phyloP scores from a whole-genome alignment of 2,113 vertebrate genomes.

The Periophthalmus modestus region DNA sequence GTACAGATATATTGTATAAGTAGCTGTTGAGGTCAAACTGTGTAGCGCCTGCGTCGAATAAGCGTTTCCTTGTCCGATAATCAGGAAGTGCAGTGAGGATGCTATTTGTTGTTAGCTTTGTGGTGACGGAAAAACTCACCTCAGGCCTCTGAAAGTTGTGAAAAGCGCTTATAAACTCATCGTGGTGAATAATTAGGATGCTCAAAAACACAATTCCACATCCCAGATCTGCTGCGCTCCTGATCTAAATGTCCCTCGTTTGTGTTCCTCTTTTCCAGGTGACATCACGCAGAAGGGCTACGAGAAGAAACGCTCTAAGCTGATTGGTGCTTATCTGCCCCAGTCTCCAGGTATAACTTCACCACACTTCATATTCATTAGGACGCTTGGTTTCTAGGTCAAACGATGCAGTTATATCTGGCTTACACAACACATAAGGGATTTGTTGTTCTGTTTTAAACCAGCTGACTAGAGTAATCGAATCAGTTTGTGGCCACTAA shows the following conservation, averaged over 20 bases:
- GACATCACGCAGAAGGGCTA: conserved; percentile 77
- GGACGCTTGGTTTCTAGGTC: neutral
- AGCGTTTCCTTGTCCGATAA: too few relatives aligned
- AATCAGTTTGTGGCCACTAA: neutral
- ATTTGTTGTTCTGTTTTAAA: neutral
- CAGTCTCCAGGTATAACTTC: conserved; percentile 54
- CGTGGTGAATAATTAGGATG: too few relatives aligned
- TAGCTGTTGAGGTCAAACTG: too few relatives aligned
- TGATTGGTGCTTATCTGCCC: conserved; percentile 69
- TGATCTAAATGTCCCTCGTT: neutral
- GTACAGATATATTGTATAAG: too few relatives aligned
- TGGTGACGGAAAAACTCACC: too few relatives aligned
- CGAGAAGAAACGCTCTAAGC: conserved; percentile 73
- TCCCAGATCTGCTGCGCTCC: too few relatives aligned
- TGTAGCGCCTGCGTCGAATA: too few relatives aligned
- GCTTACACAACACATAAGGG: neutral
- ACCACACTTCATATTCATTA: neutral
- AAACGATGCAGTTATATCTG: neutral
- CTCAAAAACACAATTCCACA: neutral
- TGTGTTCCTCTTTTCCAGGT: conserved; percentile 45
- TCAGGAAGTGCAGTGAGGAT: too few relatives aligned
- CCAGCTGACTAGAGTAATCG: conserved; percentile 3
- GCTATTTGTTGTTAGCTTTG: too few relatives aligned
- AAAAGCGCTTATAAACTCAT: too few relatives aligned
- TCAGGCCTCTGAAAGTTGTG: too few relatives aligned